phyloP scores from a whole-genome alignment of 2,113 vertebrate genomes.

The Gasterosteus nipponicus region DNA sequence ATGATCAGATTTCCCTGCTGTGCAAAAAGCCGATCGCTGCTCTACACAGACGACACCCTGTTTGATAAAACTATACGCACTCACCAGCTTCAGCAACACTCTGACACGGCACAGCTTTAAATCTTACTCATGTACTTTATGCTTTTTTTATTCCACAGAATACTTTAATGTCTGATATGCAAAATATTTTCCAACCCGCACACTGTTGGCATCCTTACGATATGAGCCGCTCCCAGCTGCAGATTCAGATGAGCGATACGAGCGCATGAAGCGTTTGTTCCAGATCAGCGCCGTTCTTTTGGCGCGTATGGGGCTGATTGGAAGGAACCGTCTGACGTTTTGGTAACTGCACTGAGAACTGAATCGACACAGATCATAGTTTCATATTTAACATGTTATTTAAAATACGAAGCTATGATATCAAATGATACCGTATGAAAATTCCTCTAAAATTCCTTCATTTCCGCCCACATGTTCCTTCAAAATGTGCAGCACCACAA shows the following conservation, averaged over 20 bases:
- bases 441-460: not conserved
- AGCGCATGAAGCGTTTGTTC: slow-evolving; percentile 19
- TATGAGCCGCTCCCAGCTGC: slow-evolving; percentile 8
- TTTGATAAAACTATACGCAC: slow-evolving; percentile 43
- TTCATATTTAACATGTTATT: not conserved
- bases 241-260: slow-evolving; percentile 14
- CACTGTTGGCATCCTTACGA: not conserved
- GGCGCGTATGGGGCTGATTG: not conserved
- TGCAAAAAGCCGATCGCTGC: slow-evolving; percentile 60
- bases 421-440: not conserved
- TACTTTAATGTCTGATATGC: slow-evolving; percentile 64
- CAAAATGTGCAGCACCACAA: too few relatives aligned
- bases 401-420: slow-evolving; percentile 2
- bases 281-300: slow-evolving; percentile 5
- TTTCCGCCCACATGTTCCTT: not conserved
- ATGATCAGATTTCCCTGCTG: slow-evolving; percentile 44
- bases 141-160: slow-evolving; percentile 39
- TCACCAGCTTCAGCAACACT: slow-evolving; percentile 4
- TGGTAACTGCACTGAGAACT: not conserved
- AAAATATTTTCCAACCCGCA: slow-evolving; percentile 41
- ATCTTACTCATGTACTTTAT: slow-evolving; percentile 36
- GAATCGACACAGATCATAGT: not conserved
- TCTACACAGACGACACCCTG: slow-evolving; percentile 54
- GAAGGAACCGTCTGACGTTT: slow-evolving; percentile 35
- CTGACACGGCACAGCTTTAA: slow-evolving; percentile 42